Evolutionary conservation across 2,113 vertebrate species (phyloP).

Genomic region (Climacteris rufus): DNA sequence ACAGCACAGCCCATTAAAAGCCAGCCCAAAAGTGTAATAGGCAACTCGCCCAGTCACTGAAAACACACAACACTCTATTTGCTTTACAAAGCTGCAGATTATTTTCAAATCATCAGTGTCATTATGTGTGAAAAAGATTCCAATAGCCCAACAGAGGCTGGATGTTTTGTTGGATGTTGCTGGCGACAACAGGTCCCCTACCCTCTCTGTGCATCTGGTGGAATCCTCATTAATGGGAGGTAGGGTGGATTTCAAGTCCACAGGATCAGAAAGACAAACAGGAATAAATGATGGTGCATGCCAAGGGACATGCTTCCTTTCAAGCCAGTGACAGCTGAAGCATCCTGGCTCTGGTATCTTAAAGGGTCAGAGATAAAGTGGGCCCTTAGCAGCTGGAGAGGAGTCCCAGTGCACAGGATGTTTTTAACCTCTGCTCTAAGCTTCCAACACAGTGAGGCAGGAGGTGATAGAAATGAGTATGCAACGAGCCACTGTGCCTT

Average conservation of each 20-base stretch:
- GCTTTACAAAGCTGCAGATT: background rate
- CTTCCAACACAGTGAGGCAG: background rate
- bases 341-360: background rate
- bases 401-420: background rate
- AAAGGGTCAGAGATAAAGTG: conserved; percentile 7
- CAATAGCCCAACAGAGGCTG: background rate
- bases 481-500: background rate
- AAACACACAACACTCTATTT: background rate
- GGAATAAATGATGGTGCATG: background rate
- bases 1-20: background rate
- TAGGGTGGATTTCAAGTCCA: background rate
- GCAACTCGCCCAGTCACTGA: background rate
- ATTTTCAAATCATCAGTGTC: background rate
- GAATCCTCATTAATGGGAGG: background rate
- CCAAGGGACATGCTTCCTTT: background rate
- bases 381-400: background rate
- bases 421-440: conserved; percentile 40
- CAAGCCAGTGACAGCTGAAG: conserved; percentile 12
- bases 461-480: background rate
- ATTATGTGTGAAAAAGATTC: no score
- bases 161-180: background rate
- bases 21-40: background rate
- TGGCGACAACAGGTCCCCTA: background rate
- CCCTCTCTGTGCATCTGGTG: background rate
- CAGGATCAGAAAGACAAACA: background rate